phyloP scores from a whole-genome alignment of 2,797 vertebrate species.

The Sebastes vulpes region DNA sequence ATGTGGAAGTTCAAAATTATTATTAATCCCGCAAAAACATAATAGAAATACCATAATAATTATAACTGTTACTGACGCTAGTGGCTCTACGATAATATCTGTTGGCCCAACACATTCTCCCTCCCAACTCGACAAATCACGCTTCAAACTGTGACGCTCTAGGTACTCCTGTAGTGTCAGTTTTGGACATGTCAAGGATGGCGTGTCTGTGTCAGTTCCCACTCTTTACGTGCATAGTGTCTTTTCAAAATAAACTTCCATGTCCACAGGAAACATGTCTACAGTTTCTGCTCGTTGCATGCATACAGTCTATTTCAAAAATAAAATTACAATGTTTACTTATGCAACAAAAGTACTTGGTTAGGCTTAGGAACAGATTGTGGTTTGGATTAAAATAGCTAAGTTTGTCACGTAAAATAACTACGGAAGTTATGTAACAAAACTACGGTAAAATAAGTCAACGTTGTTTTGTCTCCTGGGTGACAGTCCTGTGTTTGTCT shows the following conservation, averaged over 20 bases:
- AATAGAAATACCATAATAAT: background rate
- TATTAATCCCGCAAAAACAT: background rate
- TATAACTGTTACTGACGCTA: background rate
- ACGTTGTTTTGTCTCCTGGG: background rate
- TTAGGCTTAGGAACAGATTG: background rate
- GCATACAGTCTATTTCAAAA: background rate
- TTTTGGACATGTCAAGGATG: background rate
- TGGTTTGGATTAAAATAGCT: background rate
- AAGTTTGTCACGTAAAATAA: background rate
- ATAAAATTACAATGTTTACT: background rate
- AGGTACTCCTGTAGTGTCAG: background rate
- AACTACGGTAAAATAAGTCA: background rate
- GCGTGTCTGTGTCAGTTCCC: background rate
- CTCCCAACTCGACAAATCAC: background rate
- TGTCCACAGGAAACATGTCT: no score
- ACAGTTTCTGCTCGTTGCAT: background rate
- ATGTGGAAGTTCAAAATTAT: background rate
- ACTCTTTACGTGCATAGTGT: background rate
- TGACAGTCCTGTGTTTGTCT: background rate
- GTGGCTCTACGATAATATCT: background rate
- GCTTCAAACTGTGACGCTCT: background rate
- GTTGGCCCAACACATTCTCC: accelerated
- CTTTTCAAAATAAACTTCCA: background rate
- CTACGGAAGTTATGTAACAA: background rate
- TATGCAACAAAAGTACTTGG: background rate